Base-by-base conservation (phyloP, 2,888 invertebrate genomes). In the Saturnia pavonia region DNA sequence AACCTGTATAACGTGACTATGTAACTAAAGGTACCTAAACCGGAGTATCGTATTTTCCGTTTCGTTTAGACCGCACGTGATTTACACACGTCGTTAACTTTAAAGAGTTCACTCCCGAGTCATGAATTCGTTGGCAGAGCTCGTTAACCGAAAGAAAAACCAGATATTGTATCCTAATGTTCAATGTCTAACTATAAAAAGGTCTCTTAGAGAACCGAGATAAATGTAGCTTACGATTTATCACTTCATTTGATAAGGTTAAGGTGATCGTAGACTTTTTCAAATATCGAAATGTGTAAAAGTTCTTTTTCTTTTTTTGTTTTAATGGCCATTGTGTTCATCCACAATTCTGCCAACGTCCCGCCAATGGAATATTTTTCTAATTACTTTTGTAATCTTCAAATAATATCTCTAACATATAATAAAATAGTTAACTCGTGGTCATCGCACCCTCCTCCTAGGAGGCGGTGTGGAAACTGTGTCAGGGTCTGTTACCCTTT, bases 81-180 rank as follows among this genome's bases (percentile, higher is more conserved):
- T 63, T 63, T 63, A 63, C 27, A 27, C 63, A 63, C 63, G 16
- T 63, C 63, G 27, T 63, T 63, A 63, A 27, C 63, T 6, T 34
- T 63, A 63, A 63, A 63, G 63, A 63, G 63, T 63, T 34, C 63
- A 4, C 7, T 63, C 63, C 6, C 63, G 19, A 34, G 54, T 11
- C 9, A 8, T 22, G 54, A 54, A 54, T 63, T 27, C 63, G 63
- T 63, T 27, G 16, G n/a, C 34, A 34, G 34, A 12, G 63, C 22
- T 54, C 54, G 54, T n/a, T 54, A 54, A 54, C 11, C 54, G 11
- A 54, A 22, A 54, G 22, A 54, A 54, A n/a, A 11, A 54, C 54
- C 8, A 54, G 22, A 54, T 54, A 54, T n/a, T 1, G 22, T 11
- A 22, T 54, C 11, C 1, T n/a, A 22, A 22, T 54, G 54, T n/a